Evolutionary conservation across 35 echinoderm and acorn worm genomes (phyloP), one percentile per base, ranked within the genome.

Genomic region (Heliocidaris erythrogramma): DNA sequence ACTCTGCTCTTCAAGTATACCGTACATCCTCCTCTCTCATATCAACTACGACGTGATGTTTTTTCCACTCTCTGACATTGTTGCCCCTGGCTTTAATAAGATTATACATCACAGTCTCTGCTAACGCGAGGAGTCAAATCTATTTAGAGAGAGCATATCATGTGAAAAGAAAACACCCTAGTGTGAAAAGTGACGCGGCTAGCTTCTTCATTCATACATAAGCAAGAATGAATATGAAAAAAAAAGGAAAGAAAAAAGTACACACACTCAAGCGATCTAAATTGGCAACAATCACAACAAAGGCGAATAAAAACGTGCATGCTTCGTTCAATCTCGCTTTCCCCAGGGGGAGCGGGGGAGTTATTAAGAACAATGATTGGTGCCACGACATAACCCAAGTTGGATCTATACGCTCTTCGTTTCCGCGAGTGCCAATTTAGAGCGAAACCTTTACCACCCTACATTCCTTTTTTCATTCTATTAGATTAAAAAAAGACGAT

Each of bases 81-180:
- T 78, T n/a, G 65, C 65, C 65, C 65, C 21, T 78, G 65, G 65
- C 18, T 78, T 78, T 78, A 78, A 78, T 78, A 78, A 78, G 65
- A 78, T 78, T 78, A 78, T 78, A 78, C 65, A 27, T 24, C 21
- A 4, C 18, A n/a, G 24, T 78, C 65, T 24, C 27, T 78, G 7
- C 65, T 78, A 18, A 78, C 65, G 27, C 65, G 21, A 78, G 27
- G 65, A 78, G 65, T 78, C 65, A 78, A 78, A 78, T 78, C 65
- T 78, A 78, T 78, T 78, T 78, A 78, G 65, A 78, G 65, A 78
- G 65, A 27, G 65, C 65, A 78, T 78, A 78, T 78, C 65, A 78
- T 78, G 65, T 78, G 65, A 78, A 78, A 78, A 78, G 65, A 18
- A 78, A 78, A 78, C 27, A 24, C 65, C 65, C 65, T 78, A 5